A percentile compares a stretch with the other conserved stretches of the same genome.
phyloP scores from a whole-genome alignment of 2,113 vertebrate genomes.

The Fregetta grallaria region DNA sequence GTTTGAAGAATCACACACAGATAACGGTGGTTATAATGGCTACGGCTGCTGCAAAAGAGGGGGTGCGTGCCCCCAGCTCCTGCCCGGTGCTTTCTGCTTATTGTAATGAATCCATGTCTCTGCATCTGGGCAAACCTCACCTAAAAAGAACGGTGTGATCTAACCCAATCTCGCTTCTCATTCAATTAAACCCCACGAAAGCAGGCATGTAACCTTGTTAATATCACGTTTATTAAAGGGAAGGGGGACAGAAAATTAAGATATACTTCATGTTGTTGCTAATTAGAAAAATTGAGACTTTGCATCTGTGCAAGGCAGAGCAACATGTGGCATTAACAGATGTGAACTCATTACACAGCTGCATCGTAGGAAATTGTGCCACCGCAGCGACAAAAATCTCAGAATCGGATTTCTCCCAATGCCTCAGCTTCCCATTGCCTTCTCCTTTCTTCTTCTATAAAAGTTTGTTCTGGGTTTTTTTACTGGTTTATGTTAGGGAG shows the following conservation, averaged over 20 bases:
- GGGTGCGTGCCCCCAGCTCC: neutral
- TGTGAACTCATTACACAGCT: conserved; percentile 84
- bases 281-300: conserved; percentile 86
- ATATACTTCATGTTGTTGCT: conserved; percentile 83
- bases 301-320: conserved; percentile 78
- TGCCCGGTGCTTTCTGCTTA: neutral
- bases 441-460: neutral
- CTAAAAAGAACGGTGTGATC: conserved; percentile 46
- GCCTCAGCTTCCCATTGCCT: neutral
- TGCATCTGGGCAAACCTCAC: conserved; percentile 38
- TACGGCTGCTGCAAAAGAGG: neutral
- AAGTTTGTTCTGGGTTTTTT: neutral
- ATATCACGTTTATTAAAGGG: conserved; percentile 81
- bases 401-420: conserved; percentile 58
- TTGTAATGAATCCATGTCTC: neutral
- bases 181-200: conserved; percentile 76
- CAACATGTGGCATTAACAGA: conserved; percentile 83
- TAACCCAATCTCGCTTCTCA: conserved; percentile 76
- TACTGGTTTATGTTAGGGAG: neutral
- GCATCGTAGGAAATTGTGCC: conserved; percentile 68
- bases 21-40: neutral
- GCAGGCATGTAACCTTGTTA: conserved; percentile 81
- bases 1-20: neutral
- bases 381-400: conserved; percentile 52
- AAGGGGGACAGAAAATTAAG: conserved; percentile 82